These are phyloP conservation scores for Caenorhabditis macrosperma DNA, from an alignment of 2,888 invertebrate genomes.

Conservation along the genomic window DNA sequence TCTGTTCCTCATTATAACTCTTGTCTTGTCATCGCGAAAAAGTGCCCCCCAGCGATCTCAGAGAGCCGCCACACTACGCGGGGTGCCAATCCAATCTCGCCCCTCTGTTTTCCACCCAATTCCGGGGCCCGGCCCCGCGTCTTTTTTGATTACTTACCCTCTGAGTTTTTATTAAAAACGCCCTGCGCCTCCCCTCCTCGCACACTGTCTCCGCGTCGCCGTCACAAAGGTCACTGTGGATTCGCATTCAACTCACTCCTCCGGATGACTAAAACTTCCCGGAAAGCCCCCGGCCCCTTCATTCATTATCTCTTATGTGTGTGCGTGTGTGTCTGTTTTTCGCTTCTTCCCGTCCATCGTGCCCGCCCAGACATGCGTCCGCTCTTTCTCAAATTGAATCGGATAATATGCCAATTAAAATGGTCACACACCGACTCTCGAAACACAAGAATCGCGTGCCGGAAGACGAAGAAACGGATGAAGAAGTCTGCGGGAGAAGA, in stretches of 20 bases:
- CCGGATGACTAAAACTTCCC: slow-evolving; percentile 33
- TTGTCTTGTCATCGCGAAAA: no score
- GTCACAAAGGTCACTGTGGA: slow-evolving; percentile 26
- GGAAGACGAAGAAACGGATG: not conserved
- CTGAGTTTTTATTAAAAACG: slow-evolving; percentile 3
- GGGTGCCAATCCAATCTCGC: not conserved
- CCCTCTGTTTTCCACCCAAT: not conserved
- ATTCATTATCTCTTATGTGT: slow-evolving; percentile 7
- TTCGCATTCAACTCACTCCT: slow-evolving; percentile 41
- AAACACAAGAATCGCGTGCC: not conserved
- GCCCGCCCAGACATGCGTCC: not conserved
- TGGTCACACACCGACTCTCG: not conserved
- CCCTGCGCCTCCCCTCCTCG: not conserved
- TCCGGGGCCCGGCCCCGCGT: no score
- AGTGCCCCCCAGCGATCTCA: no score
- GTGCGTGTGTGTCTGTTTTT: not conserved
- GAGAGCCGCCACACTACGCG: no score
- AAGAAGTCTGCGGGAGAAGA: not conserved
- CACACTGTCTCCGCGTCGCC: not conserved
- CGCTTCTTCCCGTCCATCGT: not conserved
- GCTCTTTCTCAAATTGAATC: not conserved
- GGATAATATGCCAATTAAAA: slow-evolving; percentile 36
- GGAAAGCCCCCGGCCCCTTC: slow-evolving; percentile 8
- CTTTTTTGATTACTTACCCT: slow-evolving; percentile 10
- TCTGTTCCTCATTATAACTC: no score